Conservation (phyloP, 2,888 invertebrate species). For the Tricholauxania praeusta region DNA sequence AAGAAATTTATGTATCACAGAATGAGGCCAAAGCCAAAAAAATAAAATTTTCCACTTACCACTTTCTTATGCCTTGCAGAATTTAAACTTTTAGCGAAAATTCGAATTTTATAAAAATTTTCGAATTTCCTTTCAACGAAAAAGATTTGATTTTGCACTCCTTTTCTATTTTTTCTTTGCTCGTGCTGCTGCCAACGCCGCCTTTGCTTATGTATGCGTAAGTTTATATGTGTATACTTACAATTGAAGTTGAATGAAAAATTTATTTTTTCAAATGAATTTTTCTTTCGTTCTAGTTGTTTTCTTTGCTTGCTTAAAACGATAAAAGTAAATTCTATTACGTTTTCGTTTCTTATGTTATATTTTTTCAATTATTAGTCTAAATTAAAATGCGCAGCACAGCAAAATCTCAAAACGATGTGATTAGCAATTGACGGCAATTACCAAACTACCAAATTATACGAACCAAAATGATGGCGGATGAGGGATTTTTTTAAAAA, state of each 20-base stretch:
- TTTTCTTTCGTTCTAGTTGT: conserved; percentile 44
- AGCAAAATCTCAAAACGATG: conserved; percentile 56
- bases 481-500: conserved; percentile 36
- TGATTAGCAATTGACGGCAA: conserved; percentile 60
- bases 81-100: conserved; percentile 3
- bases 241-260: conserved; percentile 43
- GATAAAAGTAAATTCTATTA: conserved; percentile 49
- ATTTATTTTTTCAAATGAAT: conserved; percentile 44
- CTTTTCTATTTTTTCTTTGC: conserved; percentile 41
- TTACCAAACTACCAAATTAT: conserved; percentile 55
- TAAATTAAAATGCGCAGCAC: conserved; percentile 60
- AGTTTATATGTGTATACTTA: conserved; percentile 39
- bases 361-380: conserved; percentile 51
- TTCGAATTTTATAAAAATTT: conserved; percentile 18
- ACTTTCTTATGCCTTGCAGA: background rate
- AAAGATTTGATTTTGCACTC: conserved; percentile 10
- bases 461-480: conserved; percentile 35
- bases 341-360: conserved; percentile 51
- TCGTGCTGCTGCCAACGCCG: conserved; percentile 43
- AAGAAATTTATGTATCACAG: conserved; percentile 18
- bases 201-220: conserved; percentile 42
- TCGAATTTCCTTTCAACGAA: conserved; percentile 4
- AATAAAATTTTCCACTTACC: conserved; percentile 21
- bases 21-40: background rate
- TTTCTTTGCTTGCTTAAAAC: conserved; percentile 43